A percentile compares a stretch with the other conserved stretches of the same genome.
Evolutionary conservation across 2,888 invertebrate species (phyloP).

Genomic region (Melanophora roralis): DNA sequence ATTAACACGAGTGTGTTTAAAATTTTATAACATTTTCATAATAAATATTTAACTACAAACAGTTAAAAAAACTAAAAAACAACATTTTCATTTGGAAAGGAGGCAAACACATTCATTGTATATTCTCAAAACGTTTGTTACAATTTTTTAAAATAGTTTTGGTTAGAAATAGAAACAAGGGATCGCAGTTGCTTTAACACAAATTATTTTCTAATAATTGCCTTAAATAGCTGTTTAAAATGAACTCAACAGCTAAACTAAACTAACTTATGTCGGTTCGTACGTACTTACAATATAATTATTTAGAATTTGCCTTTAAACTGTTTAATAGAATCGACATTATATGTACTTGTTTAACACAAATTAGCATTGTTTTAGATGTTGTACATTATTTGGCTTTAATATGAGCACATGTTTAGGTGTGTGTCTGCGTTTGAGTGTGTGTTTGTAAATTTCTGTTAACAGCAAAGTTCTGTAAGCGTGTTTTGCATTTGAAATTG

Average conservation of each 20-base stretch:
- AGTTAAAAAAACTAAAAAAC: too few species aligned
- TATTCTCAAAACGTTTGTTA: too few species aligned
- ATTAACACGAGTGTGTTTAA: too few species aligned
- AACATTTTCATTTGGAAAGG: too few species aligned
- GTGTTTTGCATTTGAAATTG: conserved; percentile 43
- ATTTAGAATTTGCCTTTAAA: conserved; percentile 22
- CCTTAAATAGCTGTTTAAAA: neutral
- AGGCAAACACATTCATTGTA: too few species aligned
- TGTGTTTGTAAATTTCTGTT: neutral
- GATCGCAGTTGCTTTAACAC: neutral
- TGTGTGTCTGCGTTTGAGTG: neutral
- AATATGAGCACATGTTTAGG: too few species aligned
- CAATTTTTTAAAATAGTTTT: too few species aligned
- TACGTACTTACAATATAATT: conserved; percentile 9
- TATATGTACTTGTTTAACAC: neutral
- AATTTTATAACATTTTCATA: too few species aligned
- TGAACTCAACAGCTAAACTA: neutral
- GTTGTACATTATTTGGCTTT: neutral
- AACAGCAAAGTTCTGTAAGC: conserved; percentile 15
- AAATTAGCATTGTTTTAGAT: neutral
- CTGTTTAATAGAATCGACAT: conserved; percentile 6
- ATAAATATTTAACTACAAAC: too few species aligned
- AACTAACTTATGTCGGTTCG: neutral
- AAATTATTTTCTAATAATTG: neutral
- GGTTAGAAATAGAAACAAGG: too few species aligned